Conservation (phyloP, 2,888 invertebrate genomes). For the Habroteleia sp. region DNA sequence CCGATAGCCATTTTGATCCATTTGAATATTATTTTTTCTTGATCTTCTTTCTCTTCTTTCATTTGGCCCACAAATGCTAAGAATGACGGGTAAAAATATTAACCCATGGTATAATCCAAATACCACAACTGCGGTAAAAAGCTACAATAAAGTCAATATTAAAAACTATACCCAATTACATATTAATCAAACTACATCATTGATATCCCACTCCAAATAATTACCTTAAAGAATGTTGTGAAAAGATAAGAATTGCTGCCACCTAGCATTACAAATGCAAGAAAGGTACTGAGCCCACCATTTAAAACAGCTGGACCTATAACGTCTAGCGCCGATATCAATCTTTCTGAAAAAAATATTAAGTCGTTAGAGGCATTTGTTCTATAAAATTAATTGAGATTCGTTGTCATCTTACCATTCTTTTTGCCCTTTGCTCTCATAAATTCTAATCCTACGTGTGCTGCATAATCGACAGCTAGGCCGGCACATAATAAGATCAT, state of each 20-base stretch:
- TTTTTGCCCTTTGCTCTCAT: slow-evolving; percentile 80
- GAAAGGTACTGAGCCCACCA: slow-evolving; percentile 82
- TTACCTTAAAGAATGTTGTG: slow-evolving; percentile 82
- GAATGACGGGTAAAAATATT: slow-evolving; percentile 81
- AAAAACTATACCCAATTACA: too few species aligned
- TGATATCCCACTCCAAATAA: too few species aligned
- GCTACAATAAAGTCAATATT: slow-evolving; percentile 71
- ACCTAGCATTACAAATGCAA: slow-evolving; percentile 82
- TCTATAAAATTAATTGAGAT: slow-evolving; percentile 16
- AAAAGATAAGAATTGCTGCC: slow-evolving; percentile 82
- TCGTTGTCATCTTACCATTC: slow-evolving; percentile 74
- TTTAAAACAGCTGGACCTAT: slow-evolving; percentile 82
- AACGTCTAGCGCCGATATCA: slow-evolving; percentile 78
- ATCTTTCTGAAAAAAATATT: slow-evolving; percentile 71
- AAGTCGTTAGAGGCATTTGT: neutral
- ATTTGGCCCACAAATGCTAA: slow-evolving; percentile 81
- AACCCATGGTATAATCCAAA: slow-evolving; percentile 83
- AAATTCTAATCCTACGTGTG: slow-evolving; percentile 82
- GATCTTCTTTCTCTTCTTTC: slow-evolving; percentile 60
- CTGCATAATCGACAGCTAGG: slow-evolving; percentile 82
- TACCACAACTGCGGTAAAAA: slow-evolving; percentile 82
- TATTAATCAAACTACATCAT: too few species aligned
- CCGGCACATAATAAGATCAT: slow-evolving; percentile 82
- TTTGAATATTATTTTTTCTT: slow-evolving; percentile 50
- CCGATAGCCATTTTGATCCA: slow-evolving; percentile 52